Base-by-base conservation (phyloP, 1,140 invertebrate species). In the Hydropsyche tenuis region DNA sequence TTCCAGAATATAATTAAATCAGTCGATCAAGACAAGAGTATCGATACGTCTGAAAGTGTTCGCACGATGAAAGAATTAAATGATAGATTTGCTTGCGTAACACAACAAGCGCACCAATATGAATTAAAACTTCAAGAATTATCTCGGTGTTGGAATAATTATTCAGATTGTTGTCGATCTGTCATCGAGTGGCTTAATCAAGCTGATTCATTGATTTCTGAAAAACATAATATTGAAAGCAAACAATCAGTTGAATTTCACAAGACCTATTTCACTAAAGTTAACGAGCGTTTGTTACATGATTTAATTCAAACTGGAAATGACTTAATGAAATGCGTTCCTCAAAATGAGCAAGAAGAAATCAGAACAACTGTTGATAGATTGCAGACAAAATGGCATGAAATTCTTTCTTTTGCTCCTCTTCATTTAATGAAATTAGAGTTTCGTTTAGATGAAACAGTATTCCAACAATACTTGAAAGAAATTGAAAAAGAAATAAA, bases 401-500 rank as follows among this genome's bases (percentile, higher is more conserved):
- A 93, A 72, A 89, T 96, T 6, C 84, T 94, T 11, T 87, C 87
- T 12, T 89, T 91, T 75, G 93, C 93, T 0, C 96, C 96, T 0
- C 83, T 94, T 22, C 94, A 96, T 84, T 84, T 97, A 23, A 90
- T 96, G 84, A 89, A 91, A 76, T 85, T 97, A n/a, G 95, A 98
- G 83, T 97, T 97, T 82, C 84, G 91, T 14, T 81, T 96, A 4
- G 92, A 96, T 73, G 94, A 97, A 82, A 89, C 91, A 14, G 90
- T 92, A 1, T 96, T 97, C 82, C 87, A 90, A 66, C 90, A 95
- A 70, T 92, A 92, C 74, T 84, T 97, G 30, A 93, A 95, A 78
- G 93, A 96, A 77, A 93, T 97, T 69, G 94, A 98, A 80, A 92
- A 92, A 79, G 93, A 96, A 81, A 88, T 96, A n/a, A 91, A 89